phyloP scores from a whole-genome alignment of 2,797 vertebrate species.

The Parauchenoglanis ngamensis region DNA sequence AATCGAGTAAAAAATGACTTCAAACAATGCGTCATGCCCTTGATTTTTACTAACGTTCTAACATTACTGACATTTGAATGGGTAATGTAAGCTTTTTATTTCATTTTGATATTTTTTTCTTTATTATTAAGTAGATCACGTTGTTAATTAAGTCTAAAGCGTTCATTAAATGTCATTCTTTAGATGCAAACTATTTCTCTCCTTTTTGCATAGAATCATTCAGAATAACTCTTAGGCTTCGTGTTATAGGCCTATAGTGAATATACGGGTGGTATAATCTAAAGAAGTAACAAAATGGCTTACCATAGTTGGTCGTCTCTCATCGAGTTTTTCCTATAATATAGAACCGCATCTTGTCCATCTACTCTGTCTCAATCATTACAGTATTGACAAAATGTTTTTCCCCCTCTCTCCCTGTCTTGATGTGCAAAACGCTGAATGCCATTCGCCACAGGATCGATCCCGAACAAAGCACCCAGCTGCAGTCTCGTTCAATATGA shows the following conservation, averaged over 20 bases:
- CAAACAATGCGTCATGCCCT: constrained; percentile 74
- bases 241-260: constrained; percentile 5
- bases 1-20: constrained; percentile 93
- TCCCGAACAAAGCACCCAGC: constrained; percentile 99
- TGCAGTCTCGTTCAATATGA: constrained; percentile 99
- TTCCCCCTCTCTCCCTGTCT: constrained; percentile 91
- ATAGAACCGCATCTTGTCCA: constrained; percentile 87
- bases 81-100: background rate
- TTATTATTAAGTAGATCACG: background rate
- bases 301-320: constrained; percentile 80
- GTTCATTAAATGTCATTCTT: background rate
- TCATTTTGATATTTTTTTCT: background rate
- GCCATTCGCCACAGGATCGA: constrained; percentile 98
- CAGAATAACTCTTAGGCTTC: background rate
- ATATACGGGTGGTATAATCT: constrained; percentile 56
- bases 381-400: constrained; percentile 98
- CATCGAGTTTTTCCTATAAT: constrained; percentile 70
- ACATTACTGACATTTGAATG: background rate
- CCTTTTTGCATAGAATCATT: constrained; percentile 1
- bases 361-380: constrained; percentile 97
- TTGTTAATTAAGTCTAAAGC: background rate
- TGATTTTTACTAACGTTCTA: constrained; percentile 62
- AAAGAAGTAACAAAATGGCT: constrained; percentile 78
- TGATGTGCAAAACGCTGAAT: constrained; percentile 95
- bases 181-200: background rate